phyloP scores from a whole-genome alignment of 2,113 vertebrate species.

The Mirza zaza region DNA sequence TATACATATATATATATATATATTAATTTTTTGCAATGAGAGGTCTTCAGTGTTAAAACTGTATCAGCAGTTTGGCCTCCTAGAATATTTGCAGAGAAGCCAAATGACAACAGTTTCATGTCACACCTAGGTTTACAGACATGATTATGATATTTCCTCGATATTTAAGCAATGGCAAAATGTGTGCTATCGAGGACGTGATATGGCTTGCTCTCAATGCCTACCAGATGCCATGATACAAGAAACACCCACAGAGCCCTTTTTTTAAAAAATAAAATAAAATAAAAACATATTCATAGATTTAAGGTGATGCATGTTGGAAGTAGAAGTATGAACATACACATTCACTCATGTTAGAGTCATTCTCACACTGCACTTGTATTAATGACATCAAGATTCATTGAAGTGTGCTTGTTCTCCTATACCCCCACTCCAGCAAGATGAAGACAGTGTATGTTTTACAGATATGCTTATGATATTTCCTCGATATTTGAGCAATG shows the following conservation, averaged over 20 bases:
- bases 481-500: neutral
- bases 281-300: neutral
- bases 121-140: no score
- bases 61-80: neutral
- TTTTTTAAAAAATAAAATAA: neutral
- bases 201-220: neutral
- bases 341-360: fast-evolving
- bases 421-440: no score
- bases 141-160: fast-evolving
- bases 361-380: neutral
- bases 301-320: neutral
- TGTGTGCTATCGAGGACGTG: neutral
- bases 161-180: neutral
- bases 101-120: no score
- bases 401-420: neutral
- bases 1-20: neutral
- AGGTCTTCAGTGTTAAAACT: neutral
- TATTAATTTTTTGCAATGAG: neutral
- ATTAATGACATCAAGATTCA: neutral
- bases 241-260: neutral
- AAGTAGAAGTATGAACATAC: fast-evolving
- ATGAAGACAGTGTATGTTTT: no score
- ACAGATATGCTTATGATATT: neutral
- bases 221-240: neutral
- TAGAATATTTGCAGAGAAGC: neutral